Evolutionary conservation across 1,140 invertebrate species (phyloP).

Genomic region (Caerostris darwini): DNA sequence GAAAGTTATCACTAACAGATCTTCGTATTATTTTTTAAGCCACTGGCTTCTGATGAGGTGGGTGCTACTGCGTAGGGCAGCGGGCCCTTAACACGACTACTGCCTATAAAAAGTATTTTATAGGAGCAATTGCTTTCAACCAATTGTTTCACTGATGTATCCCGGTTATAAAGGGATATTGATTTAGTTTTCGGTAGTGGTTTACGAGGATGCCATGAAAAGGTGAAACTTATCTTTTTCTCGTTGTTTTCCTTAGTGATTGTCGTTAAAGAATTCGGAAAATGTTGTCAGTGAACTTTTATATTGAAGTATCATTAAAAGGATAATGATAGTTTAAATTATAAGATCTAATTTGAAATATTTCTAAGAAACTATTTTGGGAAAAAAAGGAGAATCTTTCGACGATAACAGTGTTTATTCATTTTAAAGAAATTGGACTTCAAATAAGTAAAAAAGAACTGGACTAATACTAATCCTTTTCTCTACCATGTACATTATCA

Average conservation of each 20-base stretch:
- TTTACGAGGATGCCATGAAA: neutral
- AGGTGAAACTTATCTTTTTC: neutral
- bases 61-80: neutral
- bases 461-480: too few relatives aligned
- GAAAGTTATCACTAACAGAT: conserved; percentile 59
- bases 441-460: too few relatives aligned
- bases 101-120: conserved; percentile 47
- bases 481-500: too few relatives aligned
- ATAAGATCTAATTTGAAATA: too few relatives aligned
- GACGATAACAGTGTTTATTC: too few relatives aligned
- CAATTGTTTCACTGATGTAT: neutral
- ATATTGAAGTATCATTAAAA: too few relatives aligned
- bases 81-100: neutral
- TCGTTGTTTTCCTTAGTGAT: neutral
- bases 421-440: too few relatives aligned
- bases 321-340: too few relatives aligned
- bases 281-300: too few relatives aligned
- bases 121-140: conserved; percentile 29
- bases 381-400: too few relatives aligned
- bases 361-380: too few relatives aligned
- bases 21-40: conserved; percentile 54
- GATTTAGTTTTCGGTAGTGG: neutral
- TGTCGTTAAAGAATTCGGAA: too few relatives aligned
- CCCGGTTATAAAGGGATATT: neutral
- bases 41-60: conserved; percentile 2